These are phyloP conservation scores for Anser cygnoides DNA, from an alignment of 2,113 vertebrate genomes.

Conservation along the genomic window DNA sequence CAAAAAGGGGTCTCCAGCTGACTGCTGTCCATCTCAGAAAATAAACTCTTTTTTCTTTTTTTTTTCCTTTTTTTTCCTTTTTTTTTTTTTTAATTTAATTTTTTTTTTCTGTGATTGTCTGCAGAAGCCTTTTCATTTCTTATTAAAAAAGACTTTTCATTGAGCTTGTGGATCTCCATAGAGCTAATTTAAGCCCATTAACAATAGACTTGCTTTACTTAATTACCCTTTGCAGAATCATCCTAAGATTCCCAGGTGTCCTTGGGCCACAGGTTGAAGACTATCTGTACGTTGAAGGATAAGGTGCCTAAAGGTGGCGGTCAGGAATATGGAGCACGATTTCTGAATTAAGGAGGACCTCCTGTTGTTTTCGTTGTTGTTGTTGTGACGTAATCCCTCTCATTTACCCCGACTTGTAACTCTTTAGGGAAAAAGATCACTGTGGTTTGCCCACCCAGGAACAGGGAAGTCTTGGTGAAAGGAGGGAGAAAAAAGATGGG, in stretches of 20 bases:
- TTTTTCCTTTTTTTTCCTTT: background rate
- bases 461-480: background rate
- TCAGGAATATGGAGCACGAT: background rate
- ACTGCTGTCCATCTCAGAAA: background rate
- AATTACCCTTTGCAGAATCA: slow-evolving; percentile 55
- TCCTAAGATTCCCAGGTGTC: slow-evolving; percentile 4
- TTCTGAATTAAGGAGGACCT: background rate
- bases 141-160: background rate
- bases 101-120: background rate
- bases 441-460: background rate
- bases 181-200: slow-evolving; percentile 55
- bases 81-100: too few relatives aligned
- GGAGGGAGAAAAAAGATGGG: background rate
- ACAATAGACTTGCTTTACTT: slow-evolving; percentile 15
- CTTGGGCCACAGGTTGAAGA: slow-evolving; percentile 4
- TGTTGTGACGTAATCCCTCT: background rate
- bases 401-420: background rate
- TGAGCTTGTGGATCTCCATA: background rate
- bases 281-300: background rate
- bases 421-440: background rate
- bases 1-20: background rate
- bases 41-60: background rate
- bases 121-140: background rate
- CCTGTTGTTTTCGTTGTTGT: background rate
- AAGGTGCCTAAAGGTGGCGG: background rate